Evolutionary conservation across 1,140 invertebrate species (phyloP).

Genomic region (Conus betulinus): DNA sequence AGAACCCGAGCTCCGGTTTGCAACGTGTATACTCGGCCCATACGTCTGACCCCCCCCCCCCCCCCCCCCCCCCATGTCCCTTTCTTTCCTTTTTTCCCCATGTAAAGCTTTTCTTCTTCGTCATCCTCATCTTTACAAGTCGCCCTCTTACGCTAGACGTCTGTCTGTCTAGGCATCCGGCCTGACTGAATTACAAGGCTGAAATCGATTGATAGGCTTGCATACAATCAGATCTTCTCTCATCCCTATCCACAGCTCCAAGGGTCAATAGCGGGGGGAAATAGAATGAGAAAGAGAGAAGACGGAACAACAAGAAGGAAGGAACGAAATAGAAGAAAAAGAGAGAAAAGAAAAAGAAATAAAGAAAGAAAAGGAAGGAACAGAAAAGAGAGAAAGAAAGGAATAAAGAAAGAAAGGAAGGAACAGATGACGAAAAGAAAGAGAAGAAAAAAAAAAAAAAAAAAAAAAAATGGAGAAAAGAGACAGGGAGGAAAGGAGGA

Average conservation of each 20-base stretch:
- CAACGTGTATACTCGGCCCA: neutral
- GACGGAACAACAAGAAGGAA: neutral
- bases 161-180: too few relatives aligned
- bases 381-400: neutral
- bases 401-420: neutral
- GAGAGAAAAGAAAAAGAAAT: neutral
- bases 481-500: neutral
- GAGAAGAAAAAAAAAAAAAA: neutral
- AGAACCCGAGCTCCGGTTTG: neutral
- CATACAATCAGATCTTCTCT: too few relatives aligned
- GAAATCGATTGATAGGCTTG: neutral
- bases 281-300: slow-evolving; percentile 2
- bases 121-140: too few relatives aligned
- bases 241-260: too few relatives aligned
- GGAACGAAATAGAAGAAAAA: neutral
- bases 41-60: too few relatives aligned
- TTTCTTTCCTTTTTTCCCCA: too few relatives aligned
- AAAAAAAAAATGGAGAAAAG: neutral
- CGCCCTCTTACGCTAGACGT: too few relatives aligned
- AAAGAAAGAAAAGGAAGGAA: neutral
- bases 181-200: too few relatives aligned
- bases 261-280: neutral
- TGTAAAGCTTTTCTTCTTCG: too few relatives aligned
- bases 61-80: too few relatives aligned
- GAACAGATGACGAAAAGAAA: neutral